Percentiles rank a stretch among this genome's conserved stretches.
Conservation (phyloP, 2,797 vertebrate species). For the Sitta carolinensis region DNA sequence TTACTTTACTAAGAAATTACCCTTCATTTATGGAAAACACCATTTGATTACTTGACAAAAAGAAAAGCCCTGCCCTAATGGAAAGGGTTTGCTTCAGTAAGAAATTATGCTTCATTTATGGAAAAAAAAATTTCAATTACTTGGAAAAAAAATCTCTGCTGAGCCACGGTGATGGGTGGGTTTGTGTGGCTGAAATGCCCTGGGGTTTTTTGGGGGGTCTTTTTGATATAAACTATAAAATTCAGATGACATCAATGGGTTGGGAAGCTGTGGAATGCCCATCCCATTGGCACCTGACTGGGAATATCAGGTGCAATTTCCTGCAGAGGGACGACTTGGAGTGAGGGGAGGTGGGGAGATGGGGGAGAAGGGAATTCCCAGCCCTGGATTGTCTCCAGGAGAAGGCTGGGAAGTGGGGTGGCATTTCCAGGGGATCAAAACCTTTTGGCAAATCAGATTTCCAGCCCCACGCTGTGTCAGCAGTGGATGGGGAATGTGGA, state of each 20-base stretch:
- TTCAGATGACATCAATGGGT: neutral
- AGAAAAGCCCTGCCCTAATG: neutral
- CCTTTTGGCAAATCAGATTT: neutral
- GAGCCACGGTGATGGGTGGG: neutral
- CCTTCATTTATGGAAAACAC: neutral
- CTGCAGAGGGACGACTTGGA: neutral
- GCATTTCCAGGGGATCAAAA: neutral
- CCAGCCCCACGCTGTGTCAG: neutral
- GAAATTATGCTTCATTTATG: slow-evolving; percentile 15
- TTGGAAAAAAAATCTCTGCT: neutral
- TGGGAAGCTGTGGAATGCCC: neutral
- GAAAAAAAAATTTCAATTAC: neutral
- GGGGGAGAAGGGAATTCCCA: neutral
- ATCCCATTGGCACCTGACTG: neutral
- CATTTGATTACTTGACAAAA: neutral
- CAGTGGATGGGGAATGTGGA: neutral
- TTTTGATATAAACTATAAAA: neutral
- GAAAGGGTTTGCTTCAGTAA: neutral
- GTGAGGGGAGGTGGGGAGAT: neutral
- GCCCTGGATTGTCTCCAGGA: neutral
- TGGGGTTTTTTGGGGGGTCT: neutral
- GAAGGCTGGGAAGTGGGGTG: neutral
- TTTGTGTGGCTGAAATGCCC: neutral
- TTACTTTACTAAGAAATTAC: slow-evolving; percentile 8
- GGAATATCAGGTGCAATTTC: neutral